Percentiles rank a stretch among this genome's conserved stretches.
Conservation (phyloP, 2,888 invertebrate genomes). For the Amiota mariae region DNA sequence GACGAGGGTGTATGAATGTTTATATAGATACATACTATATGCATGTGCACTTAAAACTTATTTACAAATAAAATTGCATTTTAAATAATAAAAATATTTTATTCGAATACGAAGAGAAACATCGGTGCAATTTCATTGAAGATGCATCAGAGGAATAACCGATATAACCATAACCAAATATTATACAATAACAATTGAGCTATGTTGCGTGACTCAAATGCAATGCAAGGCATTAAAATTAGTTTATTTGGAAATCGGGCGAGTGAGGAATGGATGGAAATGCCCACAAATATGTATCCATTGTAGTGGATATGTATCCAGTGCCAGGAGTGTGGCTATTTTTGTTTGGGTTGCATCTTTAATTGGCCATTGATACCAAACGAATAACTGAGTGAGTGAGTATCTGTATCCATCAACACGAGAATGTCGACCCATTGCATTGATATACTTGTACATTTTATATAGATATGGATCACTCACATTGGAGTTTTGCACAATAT, state of each 20-base stretch:
- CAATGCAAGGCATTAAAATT: conserved; percentile 61
- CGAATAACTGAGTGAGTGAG: neutral
- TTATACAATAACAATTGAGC: conserved; percentile 57
- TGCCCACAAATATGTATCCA: neutral
- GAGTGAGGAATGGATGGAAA: neutral
- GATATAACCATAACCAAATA: conserved; percentile 26
- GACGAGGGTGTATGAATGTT: neutral
- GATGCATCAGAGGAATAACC: neutral
- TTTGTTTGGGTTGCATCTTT: conserved; percentile 30
- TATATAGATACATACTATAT: neutral
- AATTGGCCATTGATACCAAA: conserved; percentile 25
- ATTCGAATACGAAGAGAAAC: neutral
- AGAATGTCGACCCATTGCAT: neutral
- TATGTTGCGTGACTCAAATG: conserved; percentile 55
- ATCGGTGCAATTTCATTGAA: neutral
- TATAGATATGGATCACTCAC: neutral
- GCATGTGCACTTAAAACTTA: neutral
- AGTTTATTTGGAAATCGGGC: conserved; percentile 54
- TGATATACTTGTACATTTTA: conserved; percentile 6
- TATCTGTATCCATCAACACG: too few species aligned
- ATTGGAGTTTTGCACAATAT: neutral
- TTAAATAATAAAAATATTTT: conserved; percentile 9
- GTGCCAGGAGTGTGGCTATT: conserved; percentile 9
- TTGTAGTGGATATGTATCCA: conserved; percentile 12
- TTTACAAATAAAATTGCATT: conserved; percentile 15